Evolutionary conservation across 2,888 invertebrate species (phyloP), one percentile per base, ranked within the genome.

Genomic region (Drosophila siamana): DNA sequence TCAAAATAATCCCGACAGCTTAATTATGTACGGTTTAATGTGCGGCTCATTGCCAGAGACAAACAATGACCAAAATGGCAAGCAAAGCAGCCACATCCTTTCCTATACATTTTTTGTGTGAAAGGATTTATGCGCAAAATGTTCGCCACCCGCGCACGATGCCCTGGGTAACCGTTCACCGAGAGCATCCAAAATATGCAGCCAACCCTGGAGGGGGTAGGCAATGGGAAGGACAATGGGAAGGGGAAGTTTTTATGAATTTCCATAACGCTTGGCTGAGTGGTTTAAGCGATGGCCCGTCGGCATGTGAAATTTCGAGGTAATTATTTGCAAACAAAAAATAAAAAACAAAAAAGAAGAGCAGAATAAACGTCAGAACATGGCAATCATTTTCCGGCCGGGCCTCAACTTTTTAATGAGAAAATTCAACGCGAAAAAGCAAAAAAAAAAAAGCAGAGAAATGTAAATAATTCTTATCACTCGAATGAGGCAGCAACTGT

Each of bases 1-100:
- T 90, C 89, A 89, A 80, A 80, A 84, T 90, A 90, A 90, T 89
- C 90, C 89, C 88, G 86, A 90, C 90, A 89, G 90, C 89, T 90
- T 90, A 90, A 90, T 90, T 90, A 90, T 90, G 89, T 83, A 81
- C 83, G 82, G 75, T 80, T 79, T 85, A 71, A 80, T 81, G 65
- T 72, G 72, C 74, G 69, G 81, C 87, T 86, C 74, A 84, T 86
- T 81, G 84, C 77, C 76, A 79, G 71, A 64, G 52, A 78, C 75
- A 76, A 69, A 74, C 78, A 81, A 80, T 80, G 70, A 70, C 65
- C 65, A 47, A 65, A 52, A 33, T n/a, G 33, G 33, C 33, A 50
- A 63, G 30, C 57, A 41, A 62, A 62, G 38, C 57, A 44, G 51
- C 57, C 52, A 69, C 63, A 78, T 71, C 65, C 64, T 66, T 73